Conservation (phyloP, 2,888 invertebrate species). For the Napeogenes sylphis region DNA sequence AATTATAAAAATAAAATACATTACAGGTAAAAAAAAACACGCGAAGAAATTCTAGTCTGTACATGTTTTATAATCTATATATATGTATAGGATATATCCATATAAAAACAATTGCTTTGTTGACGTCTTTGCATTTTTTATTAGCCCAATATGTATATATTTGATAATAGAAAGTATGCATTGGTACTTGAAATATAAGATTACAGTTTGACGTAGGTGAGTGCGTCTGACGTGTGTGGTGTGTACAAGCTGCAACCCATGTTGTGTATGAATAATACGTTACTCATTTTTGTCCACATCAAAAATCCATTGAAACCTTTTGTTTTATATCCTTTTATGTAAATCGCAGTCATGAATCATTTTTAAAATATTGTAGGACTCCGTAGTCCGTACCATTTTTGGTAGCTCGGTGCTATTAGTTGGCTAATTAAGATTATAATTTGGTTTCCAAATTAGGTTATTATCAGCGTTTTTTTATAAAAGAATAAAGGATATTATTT, state of each 20-base stretch:
- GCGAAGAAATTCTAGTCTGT: too few species aligned
- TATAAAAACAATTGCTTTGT: neutral
- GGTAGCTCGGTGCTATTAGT: too few species aligned
- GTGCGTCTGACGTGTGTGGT: slow-evolving; percentile 21
- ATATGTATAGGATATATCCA: neutral
- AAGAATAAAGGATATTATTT: too few species aligned
- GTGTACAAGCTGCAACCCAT: too few species aligned
- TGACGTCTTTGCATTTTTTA: neutral
- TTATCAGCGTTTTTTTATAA: too few species aligned
- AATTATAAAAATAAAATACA: neutral
- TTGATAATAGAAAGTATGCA: slow-evolving; percentile 16
- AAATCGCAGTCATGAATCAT: neutral
- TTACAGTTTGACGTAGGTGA: slow-evolving; percentile 25
- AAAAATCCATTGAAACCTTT: neutral
- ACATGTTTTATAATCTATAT: too few species aligned
- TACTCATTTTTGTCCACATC: slow-evolving; percentile 21
- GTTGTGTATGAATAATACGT: slow-evolving; percentile 24
- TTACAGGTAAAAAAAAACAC: too few species aligned
- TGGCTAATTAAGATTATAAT: too few species aligned
- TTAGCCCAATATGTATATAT: slow-evolving; percentile 8
- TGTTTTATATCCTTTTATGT: slow-evolving; percentile 1
- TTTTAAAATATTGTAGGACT: too few species aligned
- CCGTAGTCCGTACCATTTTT: too few species aligned
- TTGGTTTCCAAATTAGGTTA: too few species aligned
- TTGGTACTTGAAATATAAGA: slow-evolving; percentile 19